phyloP scores from a whole-genome alignment of 2,113 vertebrate genomes.

The Mystacornis crossleyi region DNA sequence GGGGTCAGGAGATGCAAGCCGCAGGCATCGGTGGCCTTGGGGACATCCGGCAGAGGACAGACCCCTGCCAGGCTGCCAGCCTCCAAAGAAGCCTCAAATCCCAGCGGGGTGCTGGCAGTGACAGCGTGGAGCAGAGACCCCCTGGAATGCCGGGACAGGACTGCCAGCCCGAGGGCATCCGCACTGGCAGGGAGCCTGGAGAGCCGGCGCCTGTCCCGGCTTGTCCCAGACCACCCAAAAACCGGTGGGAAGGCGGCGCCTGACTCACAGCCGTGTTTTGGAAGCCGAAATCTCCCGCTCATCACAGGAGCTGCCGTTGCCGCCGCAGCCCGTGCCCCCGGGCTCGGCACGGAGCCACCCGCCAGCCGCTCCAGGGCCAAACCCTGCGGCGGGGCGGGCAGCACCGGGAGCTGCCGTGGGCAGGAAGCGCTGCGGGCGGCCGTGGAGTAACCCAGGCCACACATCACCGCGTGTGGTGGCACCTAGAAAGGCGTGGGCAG shows the following conservation, averaged over 20 bases:
- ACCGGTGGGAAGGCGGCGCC: not conserved
- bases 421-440: not conserved
- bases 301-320: not conserved
- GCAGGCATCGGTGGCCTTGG: fast-evolving
- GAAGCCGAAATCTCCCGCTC: slow-evolving; percentile 31
- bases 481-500: not conserved
- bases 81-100: not conserved
- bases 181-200: not conserved
- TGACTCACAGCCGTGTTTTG: slow-evolving; percentile 15
- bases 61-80: not conserved
- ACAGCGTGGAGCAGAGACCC: not conserved
- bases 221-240: slow-evolving; percentile 55
- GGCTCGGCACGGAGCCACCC: not conserved
- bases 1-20: not conserved
- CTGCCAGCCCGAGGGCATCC: not conserved
- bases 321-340: not conserved
- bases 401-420: not conserved
- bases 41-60: not conserved
- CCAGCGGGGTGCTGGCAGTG: not conserved
- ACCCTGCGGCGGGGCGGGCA: not conserved
- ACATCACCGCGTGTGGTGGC: not conserved
- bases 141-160: not conserved
- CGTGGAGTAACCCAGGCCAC: not conserved
- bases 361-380: not conserved
- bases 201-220: slow-evolving; percentile 11